Base-by-base conservation (phyloP, 1,140 invertebrate genomes). In the Saccostrea cuccullata region DNA sequence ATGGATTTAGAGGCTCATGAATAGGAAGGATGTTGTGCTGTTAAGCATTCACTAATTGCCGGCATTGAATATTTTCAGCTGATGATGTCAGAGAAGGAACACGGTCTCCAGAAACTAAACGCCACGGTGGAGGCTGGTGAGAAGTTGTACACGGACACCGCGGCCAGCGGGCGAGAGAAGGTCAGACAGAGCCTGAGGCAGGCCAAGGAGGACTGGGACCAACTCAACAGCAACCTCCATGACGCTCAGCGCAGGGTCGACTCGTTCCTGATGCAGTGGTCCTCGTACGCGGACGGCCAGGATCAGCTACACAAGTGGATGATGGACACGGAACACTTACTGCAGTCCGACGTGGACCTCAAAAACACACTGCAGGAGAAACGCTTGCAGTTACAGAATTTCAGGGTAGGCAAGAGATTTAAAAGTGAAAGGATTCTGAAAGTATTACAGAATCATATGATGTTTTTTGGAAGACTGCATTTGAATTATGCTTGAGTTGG, bases 121-220 rank as follows among this genome's bases (percentile, higher is more conserved):
- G 96, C 96, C 20, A 92, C 98, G 0, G 97, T 97, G 6, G 95
- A 97, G 8, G 95, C 97, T 20, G 98, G 97, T 6, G 98, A 99
- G 92, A 97, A 97, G 94, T 96, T 99, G 40, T 96, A 98, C 89
- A 97, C 98, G 0, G 98, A 98, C 94, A 99, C 98, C 6, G 97
- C 98, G 5, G 97, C 98, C 40, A 96, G 96, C 92, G 98, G 98
- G 15, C 96, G 98, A 88, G 98, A 99, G 94, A 97, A 96, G 58
- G 97, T 99, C 64, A 96, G 98, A 13, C 96, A 97, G 90, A 97
- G 98, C 91, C 95, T 99, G 89, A 96, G 96, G 96, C 30, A 96
- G 97, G 85, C 96, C 97, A 93, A 97, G 89, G 93, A 93, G 20
- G 91, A 97, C 93, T 98, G 98, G 97, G 98, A 99, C 90, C 96